Evolutionary conservation across 2,888 invertebrate genomes (phyloP), one percentile per base, ranked within the genome.

Genomic region (Napeogenes sylphis): DNA sequence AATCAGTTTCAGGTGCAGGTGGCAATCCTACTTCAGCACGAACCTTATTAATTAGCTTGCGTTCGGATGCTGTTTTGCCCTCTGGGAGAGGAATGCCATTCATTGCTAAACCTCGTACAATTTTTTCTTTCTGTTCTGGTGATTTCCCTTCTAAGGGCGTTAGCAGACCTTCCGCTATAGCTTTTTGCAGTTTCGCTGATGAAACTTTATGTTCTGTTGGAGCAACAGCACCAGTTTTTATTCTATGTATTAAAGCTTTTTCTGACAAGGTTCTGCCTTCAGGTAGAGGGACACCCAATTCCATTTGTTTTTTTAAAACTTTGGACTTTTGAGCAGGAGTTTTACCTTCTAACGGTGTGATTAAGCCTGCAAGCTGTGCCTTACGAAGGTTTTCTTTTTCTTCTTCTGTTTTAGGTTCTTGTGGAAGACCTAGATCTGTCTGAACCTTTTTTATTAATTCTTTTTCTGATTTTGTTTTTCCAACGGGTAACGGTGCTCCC

Each of bases 1-100:
- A 67, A 4, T 68, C n/a, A 4, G 73, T 71, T 66, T 70, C 69
- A 6, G 76, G 74, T 69, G 74, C 73, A 14, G 76, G 73, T 12
- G 77, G 77, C 4, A 77, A 60, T 2, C 78, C 75, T 10, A 75
- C 6, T 14, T 75, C 72, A 54, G 45, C 56, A 35, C 69, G 61
- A 38, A 67, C 56, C 58, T 64, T 62, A 12, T 68, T 62, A 4
- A 65, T 62, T 0, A 68, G 46, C 21, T 67, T 62, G 51, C 59
- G 73, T 57, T 71, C 73, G 4, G 66, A 71, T 4, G 64, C n/a
- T 8, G 71, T n/a, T n/a, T n/a, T n/a, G n/a, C n/a, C n/a, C n/a
- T n/a, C n/a, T n/a, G n/a, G n/a, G n/a, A n/a, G n/a, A 0, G 72
- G 71, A 2, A 71, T 38, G 2, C 73, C 70, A 4, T 62, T 57